phyloP scores from a whole-genome alignment of 2,113 vertebrate genomes.

The Ia io region DNA sequence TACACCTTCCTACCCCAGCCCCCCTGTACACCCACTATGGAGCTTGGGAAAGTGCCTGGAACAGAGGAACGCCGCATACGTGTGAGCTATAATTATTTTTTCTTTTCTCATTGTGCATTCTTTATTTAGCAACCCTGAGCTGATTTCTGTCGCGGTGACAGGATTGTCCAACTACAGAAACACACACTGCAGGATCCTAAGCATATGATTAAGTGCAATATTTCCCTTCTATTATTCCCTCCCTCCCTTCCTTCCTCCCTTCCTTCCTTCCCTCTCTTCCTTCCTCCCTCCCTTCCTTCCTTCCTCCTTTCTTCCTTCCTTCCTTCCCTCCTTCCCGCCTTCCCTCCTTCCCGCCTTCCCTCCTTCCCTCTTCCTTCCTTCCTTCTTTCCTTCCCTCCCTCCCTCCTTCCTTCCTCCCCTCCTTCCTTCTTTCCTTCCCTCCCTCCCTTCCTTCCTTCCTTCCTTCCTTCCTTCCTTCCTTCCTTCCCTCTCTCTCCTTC shows the following conservation, averaged over 20 bases:
- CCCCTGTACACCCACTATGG: not conserved
- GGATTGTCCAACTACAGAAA: constrained; percentile 37
- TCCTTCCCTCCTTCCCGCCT: not conserved
- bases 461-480: too few relatives aligned
- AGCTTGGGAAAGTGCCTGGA: not conserved
- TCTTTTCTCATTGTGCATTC: not conserved
- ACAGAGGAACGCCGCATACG: not conserved
- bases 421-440: too few relatives aligned
- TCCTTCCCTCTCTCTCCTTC: too few relatives aligned
- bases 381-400: too few relatives aligned
- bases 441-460: too few relatives aligned
- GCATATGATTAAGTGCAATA: not conserved
- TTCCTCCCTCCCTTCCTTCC: not conserved
- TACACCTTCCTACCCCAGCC: constrained; percentile 4
- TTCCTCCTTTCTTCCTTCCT: not conserved
- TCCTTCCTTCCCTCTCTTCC: fast-evolving
- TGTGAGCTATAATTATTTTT: constrained; percentile 46
- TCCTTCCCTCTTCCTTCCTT: not conserved
- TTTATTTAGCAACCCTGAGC: constrained; percentile 31
- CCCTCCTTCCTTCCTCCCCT: fast-evolving
- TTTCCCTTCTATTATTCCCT: not conserved
- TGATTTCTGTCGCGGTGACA: not conserved
- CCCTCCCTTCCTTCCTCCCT: not conserved
- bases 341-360: too few relatives aligned
- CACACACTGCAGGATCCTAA: not conserved